phyloP scores from a whole-genome alignment of 2,888 invertebrate genomes.

The Thereva unica region DNA sequence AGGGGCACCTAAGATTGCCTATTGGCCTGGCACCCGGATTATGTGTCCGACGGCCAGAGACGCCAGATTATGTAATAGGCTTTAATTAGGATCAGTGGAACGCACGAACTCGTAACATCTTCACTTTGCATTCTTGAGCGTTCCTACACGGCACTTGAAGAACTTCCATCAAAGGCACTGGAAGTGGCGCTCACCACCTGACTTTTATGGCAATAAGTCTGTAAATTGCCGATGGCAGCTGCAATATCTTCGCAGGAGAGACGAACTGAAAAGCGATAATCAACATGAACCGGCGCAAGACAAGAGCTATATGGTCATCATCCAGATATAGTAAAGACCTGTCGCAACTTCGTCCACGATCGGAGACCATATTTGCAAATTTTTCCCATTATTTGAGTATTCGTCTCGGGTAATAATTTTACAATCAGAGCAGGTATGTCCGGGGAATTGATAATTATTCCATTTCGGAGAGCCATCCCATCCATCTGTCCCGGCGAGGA shows the following conservation, averaged over 20 bases:
- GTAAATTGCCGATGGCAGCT: conserved; percentile 1
- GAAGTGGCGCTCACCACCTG: conserved; percentile 37
- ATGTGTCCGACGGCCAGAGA: neutral
- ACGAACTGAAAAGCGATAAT: neutral
- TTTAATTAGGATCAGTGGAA: neutral
- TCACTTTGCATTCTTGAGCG: conserved; percentile 29
- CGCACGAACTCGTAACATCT: neutral
- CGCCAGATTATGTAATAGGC: neutral
- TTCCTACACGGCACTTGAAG: conserved; percentile 26
- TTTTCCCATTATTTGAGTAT: conserved; percentile 41
- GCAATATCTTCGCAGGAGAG: neutral
- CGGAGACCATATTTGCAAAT: conserved; percentile 36
- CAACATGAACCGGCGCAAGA: neutral
- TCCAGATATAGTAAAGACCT: conserved; percentile 2
- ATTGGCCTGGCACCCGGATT: neutral
- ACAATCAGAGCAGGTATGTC: conserved; percentile 9
- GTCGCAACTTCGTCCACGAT: neutral
- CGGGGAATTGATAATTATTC: conserved; percentile 10
- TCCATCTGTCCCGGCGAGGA: neutral
- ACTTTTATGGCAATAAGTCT: conserved; percentile 35
- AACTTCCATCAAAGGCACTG: conserved; percentile 34
- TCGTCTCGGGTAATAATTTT: conserved; percentile 16
- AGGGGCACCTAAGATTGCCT: neutral
- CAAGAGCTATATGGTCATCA: conserved; percentile 7
- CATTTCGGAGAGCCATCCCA: neutral